Evolutionary conservation across 1,140 invertebrate species (phyloP).

Genomic region (Brachionus rubens): DNA sequence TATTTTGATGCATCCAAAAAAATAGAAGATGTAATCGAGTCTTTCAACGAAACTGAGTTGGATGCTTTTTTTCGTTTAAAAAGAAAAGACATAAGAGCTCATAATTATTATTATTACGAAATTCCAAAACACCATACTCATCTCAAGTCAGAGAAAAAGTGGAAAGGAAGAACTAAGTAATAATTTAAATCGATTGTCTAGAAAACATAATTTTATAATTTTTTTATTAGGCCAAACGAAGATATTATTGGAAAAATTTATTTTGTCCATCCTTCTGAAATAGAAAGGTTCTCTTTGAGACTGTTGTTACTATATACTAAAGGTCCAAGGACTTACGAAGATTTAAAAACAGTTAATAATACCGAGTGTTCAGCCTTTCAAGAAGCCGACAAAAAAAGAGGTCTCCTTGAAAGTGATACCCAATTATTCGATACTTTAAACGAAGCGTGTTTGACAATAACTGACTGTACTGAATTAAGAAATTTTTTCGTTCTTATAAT

Average conservation of each 20-base stretch:
- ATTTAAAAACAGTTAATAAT: not conserved
- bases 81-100: not conserved
- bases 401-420: not conserved
- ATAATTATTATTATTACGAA: not conserved
- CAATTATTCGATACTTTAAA: too few relatives aligned
- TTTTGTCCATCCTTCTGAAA: not conserved
- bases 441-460: too few relatives aligned
- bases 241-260: not conserved
- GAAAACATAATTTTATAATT: too few relatives aligned
- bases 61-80: not conserved
- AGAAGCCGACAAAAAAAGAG: not conserved
- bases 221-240: not conserved
- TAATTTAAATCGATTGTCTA: too few relatives aligned
- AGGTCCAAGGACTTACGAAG: not conserved
- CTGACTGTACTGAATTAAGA: not conserved
- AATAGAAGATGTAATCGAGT: not conserved
- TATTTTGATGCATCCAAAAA: not conserved
- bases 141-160: not conserved
- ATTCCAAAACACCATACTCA: not conserved
- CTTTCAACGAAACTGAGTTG: not conserved
- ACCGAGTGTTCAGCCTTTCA: not conserved
- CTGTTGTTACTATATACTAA: not conserved
- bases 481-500: conserved; percentile 47
- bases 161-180: not conserved
- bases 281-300: not conserved